A percentile compares a stretch with the other conserved stretches of the same genome.
phyloP scores from a whole-genome alignment of 2,797 vertebrate genomes.

The Notolepis coatsorum region DNA sequence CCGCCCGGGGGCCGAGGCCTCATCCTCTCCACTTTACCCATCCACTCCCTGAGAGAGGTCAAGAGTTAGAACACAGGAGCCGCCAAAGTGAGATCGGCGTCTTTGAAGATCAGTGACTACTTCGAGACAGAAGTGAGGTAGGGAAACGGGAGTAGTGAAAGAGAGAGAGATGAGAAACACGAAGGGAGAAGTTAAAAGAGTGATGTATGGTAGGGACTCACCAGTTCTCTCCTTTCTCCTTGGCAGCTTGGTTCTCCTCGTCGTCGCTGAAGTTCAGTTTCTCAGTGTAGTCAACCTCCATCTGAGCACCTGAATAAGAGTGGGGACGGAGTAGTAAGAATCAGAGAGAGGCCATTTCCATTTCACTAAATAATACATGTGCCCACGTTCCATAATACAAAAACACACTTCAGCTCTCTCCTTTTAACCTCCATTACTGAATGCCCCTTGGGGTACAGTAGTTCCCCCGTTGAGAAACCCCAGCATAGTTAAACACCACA shows the following conservation, averaged over 20 bases:
- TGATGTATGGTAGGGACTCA: conserved; percentile 57
- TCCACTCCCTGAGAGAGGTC: conserved; percentile 84
- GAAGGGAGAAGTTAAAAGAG: not conserved
- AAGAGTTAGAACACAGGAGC: not conserved
- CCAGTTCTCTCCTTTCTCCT: conserved; percentile 91
- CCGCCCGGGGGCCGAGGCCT: conserved; percentile 81
- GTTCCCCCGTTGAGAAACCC: too few species aligned
- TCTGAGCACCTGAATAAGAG: conserved; percentile 89
- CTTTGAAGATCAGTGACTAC: not conserved
- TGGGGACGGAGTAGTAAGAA: not conserved
- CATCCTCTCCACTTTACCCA: conserved; percentile 82
- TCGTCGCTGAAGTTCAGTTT: conserved; percentile 99
- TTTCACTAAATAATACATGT: not conserved
- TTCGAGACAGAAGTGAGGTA: not conserved
- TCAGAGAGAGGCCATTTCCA: not conserved
- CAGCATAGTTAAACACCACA: not conserved
- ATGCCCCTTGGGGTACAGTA: too few species aligned
- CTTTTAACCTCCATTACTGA: too few species aligned
- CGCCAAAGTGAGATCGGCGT: not conserved
- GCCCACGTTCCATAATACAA: too few species aligned
- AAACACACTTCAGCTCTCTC: too few species aligned
- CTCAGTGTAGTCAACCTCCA: conserved; percentile 98
- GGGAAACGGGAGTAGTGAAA: not conserved
- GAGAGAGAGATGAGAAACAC: not conserved
- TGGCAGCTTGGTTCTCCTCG: conserved; percentile 93